phyloP scores from a whole-genome alignment of 2,113 vertebrate species.

The Apistogramma diplotaenia region DNA sequence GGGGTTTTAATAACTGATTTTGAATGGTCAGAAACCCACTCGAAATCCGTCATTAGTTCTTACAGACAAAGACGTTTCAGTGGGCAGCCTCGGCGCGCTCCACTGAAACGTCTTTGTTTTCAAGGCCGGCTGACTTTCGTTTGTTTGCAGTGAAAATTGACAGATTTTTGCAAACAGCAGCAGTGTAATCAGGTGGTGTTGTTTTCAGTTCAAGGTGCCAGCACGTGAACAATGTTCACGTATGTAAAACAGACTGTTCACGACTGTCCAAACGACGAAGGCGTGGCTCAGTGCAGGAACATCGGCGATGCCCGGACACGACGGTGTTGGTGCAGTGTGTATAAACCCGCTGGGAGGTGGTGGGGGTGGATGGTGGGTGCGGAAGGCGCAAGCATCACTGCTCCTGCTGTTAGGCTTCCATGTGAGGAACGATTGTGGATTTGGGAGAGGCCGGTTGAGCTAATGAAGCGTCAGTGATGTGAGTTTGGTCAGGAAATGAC shows the following conservation, averaged over 20 bases:
- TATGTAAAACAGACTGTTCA: not conserved
- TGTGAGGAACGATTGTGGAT: not conserved
- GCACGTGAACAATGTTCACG: not conserved
- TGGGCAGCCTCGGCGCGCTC: not conserved
- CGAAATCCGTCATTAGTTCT: not conserved
- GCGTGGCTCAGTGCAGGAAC: not conserved
- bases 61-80: not conserved
- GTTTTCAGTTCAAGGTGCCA: not conserved
- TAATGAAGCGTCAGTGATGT: not conserved
- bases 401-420: not conserved
- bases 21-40: not conserved
- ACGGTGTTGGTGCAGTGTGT: not conserved
- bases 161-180: not conserved
- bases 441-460: not conserved
- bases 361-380: not conserved
- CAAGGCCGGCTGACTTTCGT: fast-evolving
- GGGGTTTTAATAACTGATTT: not conserved
- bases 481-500: not conserved
- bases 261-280: not conserved
- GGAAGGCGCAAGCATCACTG: not conserved
- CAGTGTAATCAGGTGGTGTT: not conserved
- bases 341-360: not conserved
- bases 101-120: not conserved
- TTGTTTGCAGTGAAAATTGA: not conserved
- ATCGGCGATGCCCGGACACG: not conserved